Base-by-base conservation (phyloP, 2,797 vertebrate species). In the Mormyrops boulengeri region DNA sequence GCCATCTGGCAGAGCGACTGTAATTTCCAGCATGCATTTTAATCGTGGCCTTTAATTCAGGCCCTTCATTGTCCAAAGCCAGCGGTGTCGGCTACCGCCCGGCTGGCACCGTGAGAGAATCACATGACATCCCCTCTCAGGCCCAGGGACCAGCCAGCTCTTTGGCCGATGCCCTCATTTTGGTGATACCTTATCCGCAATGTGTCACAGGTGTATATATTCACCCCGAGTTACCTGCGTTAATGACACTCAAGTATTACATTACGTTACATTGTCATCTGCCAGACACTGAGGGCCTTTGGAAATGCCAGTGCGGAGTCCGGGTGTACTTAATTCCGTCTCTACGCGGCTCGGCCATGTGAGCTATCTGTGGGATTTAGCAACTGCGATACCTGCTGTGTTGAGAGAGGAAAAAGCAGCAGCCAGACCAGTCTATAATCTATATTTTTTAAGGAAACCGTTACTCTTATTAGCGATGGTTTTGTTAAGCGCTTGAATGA, bases 1-100 rank as follows among this genome's bases (percentile, higher is more conserved):
- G 38, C 73, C 73, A 80, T 80, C 73, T 80, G 73, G 73, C 73
- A 44, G 38, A 12, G 34, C 73, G 34, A 80, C 38, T 41, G 69
- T 77, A 38, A 80, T 80, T 80, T 80, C 34, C 73, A 44, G 73
- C 73, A n/a, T 80, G 73, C 73, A 44, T 80, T 80, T 80, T 80
- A 80, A 80, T 80, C 34, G 38, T 80, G 73, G 73, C 73, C 73
- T 80, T 80, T 80, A 80, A 41, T 80, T 80, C 38, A 41, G 73
- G 4, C 34, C 66, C 73, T 80, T 80, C 38, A 44, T 80, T 80
- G 73, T 80, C 73, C 34, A 80, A 80, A 77, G 73, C 73, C 73
- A 80, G 34, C 14, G 34, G 73, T 44, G 73, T 80, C 38, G 11
- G 11, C 66, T 34, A 34, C 66, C 77, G 77, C 38, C 77, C 77